Conservation (phyloP, 2,888 invertebrate genomes). For the Globia sparganii region DNA sequence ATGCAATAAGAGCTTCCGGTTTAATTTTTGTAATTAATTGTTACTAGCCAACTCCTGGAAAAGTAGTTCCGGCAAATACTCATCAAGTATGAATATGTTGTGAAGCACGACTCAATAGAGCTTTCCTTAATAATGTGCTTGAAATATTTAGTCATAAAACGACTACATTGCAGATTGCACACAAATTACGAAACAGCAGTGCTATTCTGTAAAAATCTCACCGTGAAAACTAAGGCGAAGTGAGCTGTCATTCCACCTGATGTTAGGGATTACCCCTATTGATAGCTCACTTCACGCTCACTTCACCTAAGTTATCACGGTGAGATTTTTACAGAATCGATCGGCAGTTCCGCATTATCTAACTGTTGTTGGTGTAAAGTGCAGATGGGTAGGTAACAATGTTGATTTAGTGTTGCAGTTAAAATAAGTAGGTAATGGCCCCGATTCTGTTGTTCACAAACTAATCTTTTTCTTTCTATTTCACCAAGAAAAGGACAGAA, state of each 20-base stretch:
- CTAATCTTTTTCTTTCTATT: no score
- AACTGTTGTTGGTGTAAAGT: not conserved
- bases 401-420: constrained; percentile 6
- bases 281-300: no score
- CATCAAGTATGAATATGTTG: constrained; percentile 2
- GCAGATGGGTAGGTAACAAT: not conserved
- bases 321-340: no score
- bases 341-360: constrained; percentile 28
- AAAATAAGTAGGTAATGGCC: not conserved
- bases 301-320: no score
- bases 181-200: constrained; percentile 11
- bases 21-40: constrained; percentile 34
- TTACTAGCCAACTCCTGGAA: constrained; percentile 6
- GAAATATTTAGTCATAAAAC: not conserved
- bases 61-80: not conserved
- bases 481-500: no score
- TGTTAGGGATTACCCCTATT: no score
- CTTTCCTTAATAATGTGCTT: not conserved
- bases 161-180: not conserved
- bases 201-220: no score
- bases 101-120: not conserved
- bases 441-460: no score
- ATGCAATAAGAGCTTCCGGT: constrained; percentile 19
- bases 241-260: no score
- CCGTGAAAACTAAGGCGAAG: no score